Percentiles rank a stretch among this genome's conserved stretches.
Conservation (phyloP, 2,888 invertebrate species). For the Smittia sp. region DNA sequence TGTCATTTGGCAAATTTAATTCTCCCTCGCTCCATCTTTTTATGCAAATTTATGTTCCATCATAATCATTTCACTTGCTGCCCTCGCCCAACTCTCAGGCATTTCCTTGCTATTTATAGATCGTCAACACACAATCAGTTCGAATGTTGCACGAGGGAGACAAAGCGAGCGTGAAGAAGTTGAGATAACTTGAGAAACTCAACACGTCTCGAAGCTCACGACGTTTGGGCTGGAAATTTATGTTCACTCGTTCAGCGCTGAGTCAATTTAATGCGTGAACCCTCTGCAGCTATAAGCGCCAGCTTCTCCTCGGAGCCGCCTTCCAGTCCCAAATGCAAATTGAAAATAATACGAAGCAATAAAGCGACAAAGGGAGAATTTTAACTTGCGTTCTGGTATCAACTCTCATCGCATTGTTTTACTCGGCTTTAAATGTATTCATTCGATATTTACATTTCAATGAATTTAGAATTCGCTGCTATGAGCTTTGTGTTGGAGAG, state of each 20-base stretch:
- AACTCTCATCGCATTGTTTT: neutral
- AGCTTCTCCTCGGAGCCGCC: neutral
- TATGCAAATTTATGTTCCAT: neutral
- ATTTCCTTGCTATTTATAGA: neutral
- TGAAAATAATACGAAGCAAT: neutral
- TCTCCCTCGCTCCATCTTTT: neutral
- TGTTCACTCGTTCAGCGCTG: constrained; percentile 12
- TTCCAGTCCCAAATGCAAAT: neutral
- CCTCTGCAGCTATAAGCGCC: neutral
- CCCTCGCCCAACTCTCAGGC: too few species aligned
- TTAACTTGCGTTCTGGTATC: neutral
- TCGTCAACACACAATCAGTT: constrained; percentile 7
- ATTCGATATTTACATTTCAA: constrained; percentile 19
- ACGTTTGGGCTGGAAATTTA: neutral
- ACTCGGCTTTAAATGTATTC: constrained; percentile 13
- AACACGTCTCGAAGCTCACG: neutral
- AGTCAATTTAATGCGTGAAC: constrained; percentile 24
- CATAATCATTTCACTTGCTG: neutral
- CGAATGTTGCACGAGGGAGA: neutral
- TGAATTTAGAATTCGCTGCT: constrained; percentile 10
- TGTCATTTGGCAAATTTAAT: neutral
- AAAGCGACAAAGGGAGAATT: neutral
- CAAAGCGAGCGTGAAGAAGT: neutral
- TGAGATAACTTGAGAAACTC: neutral
- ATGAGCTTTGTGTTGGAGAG: too few species aligned